Conservation (phyloP, 2,113 vertebrate species). For the Petaurus breviceps region DNA sequence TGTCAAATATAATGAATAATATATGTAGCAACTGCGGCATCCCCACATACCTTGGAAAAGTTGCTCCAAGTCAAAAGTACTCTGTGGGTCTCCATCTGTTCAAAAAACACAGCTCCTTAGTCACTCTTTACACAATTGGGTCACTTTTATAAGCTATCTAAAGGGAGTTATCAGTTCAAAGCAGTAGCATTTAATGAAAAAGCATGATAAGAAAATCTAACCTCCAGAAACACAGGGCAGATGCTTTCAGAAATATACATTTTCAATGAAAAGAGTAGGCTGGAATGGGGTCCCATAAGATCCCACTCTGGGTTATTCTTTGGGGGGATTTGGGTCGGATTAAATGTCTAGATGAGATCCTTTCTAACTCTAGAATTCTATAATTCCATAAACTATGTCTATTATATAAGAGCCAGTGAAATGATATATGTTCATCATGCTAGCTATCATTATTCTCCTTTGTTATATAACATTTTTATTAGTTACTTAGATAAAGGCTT, state of each 20-base stretch:
- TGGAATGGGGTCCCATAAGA: not conserved
- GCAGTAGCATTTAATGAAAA: not conserved
- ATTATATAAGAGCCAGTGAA: no score
- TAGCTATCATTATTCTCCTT: no score
- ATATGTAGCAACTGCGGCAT: not conserved
- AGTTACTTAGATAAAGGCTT: no score
- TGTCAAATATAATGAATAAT: not conserved
- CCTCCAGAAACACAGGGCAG: not conserved
- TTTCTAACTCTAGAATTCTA: no score
- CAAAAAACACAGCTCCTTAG: not conserved
- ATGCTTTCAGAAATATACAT: not conserved
- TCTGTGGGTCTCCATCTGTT: not conserved
- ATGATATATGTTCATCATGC: no score
- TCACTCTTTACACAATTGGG: not conserved
- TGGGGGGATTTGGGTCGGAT: no score
- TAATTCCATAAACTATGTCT: no score
- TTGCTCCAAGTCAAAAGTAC: not conserved
- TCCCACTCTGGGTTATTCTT: not conserved
- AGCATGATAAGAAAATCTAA: not conserved
- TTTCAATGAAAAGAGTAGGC: not conserved
- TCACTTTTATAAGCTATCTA: not conserved
- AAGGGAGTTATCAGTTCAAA: not conserved
- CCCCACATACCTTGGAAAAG: not conserved
- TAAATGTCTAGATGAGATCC: no score
- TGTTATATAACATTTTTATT: no score